Evolutionary conservation across 2,888 invertebrate species (phyloP).

Genomic region (Luffia ferchaultella): DNA sequence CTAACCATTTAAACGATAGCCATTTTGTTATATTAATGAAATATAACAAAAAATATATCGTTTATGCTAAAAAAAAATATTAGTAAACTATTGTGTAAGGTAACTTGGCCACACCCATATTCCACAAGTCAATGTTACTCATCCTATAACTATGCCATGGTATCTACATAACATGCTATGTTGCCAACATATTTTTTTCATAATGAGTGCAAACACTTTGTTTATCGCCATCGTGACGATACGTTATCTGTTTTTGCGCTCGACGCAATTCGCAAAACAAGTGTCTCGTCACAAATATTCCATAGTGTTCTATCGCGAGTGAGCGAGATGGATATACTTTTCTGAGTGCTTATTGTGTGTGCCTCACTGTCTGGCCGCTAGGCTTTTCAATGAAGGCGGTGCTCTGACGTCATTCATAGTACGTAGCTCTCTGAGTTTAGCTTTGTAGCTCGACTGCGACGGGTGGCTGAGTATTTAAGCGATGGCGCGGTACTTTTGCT

Average conservation of each 20-base stretch:
- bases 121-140: no score
- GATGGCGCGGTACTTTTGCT: constrained; percentile 18
- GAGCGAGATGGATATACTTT: constrained; percentile 43
- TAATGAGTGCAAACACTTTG: background rate
- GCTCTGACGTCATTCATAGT: constrained; percentile 59
- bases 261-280: constrained; percentile 61
- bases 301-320: constrained; percentile 53
- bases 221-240: constrained; percentile 2
- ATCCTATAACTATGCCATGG: no score
- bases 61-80: no score
- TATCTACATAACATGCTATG: background rate
- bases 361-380: constrained; percentile 43
- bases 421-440: constrained; percentile 64
- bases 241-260: constrained; percentile 29
- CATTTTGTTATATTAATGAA: no score
- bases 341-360: constrained; percentile 34
- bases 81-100: no score
- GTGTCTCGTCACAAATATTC: constrained; percentile 57
- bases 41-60: no score
- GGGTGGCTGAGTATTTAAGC: constrained; percentile 41
- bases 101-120: no score
- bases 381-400: constrained; percentile 42
- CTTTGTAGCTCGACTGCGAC: constrained; percentile 52
- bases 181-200: background rate
- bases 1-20: no score